phyloP scores from a whole-genome alignment of 2,888 invertebrate species.

The Drosophila bunnanda region DNA sequence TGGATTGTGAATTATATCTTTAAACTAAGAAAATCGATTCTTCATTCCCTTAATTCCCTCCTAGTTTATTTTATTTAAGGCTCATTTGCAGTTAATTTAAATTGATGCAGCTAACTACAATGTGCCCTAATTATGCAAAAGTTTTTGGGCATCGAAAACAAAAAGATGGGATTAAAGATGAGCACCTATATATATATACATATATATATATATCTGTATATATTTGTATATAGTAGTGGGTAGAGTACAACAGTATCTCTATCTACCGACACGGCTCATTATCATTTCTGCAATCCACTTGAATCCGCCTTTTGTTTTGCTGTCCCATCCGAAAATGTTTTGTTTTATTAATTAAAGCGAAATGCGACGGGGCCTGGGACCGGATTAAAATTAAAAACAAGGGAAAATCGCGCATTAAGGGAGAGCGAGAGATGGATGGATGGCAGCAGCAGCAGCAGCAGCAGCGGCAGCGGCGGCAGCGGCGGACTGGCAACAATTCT shows the following conservation, averaged over 20 bases:
- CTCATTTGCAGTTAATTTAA: conserved; percentile 41
- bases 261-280: conserved; percentile 17
- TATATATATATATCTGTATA: not conserved
- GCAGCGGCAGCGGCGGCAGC: not conserved
- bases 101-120: conserved; percentile 54
- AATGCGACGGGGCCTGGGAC: conserved; percentile 24
- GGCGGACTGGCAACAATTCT: conserved; percentile 56
- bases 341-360: conserved; percentile 63
- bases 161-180: conserved; percentile 42
- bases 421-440: not conserved
- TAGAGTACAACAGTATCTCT: conserved; percentile 7
- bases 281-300: conserved; percentile 30
- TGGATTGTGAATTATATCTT: not conserved
- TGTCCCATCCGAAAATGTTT: conserved; percentile 32
- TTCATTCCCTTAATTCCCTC: not conserved
- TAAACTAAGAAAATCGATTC: not conserved
- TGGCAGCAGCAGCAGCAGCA: not conserved
- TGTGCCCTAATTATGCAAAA: conserved; percentile 72
- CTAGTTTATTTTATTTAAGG: not conserved
- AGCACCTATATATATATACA: conserved; percentile 1
- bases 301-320: conserved; percentile 25
- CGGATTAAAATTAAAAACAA: conserved; percentile 73
- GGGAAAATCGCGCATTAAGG: conserved; percentile 22
- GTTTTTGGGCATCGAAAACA: conserved; percentile 56
- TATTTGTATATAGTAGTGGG: not conserved